phyloP scores from a whole-genome alignment of 1,140 invertebrate species.

The Metopolophium dirhodum region DNA sequence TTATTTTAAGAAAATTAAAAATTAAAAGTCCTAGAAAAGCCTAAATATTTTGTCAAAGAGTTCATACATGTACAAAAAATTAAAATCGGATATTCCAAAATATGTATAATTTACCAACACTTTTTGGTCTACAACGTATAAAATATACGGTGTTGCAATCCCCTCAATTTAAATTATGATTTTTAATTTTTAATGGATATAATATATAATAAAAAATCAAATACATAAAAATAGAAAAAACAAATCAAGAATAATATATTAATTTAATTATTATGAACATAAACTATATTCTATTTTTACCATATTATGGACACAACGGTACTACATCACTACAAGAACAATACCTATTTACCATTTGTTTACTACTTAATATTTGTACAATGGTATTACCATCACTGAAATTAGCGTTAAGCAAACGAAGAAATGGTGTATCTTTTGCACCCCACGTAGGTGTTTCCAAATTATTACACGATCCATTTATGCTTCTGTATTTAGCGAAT shows the following conservation, averaged over 20 bases:
- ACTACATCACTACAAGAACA: neutral
- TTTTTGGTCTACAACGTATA: too few relatives aligned
- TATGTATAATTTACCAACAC: too few relatives aligned
- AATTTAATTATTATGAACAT: neutral
- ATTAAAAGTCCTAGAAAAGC: too few relatives aligned
- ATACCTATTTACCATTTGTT: neutral
- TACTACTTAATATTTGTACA: neutral
- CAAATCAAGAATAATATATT: neutral
- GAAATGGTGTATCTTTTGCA: slow-evolving; percentile 75
- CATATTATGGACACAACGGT: neutral
- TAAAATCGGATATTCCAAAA: too few relatives aligned
- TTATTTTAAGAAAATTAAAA: too few relatives aligned
- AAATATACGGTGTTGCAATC: too few relatives aligned
- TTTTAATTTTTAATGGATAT: too few relatives aligned
- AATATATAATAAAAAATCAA: too few relatives aligned
- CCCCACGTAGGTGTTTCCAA: slow-evolving; percentile 74
- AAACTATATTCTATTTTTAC: neutral
- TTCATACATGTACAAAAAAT: too few relatives aligned
- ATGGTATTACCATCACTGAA: slow-evolving; percentile 41
- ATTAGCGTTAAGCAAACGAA: slow-evolving; percentile 25
- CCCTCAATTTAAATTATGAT: too few relatives aligned
- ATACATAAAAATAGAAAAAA: too few relatives aligned
- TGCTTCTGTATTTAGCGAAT: slow-evolving; percentile 69
- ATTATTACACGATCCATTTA: slow-evolving; percentile 89
- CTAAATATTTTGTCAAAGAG: too few relatives aligned